These are phyloP conservation scores for Palythoa grandiflora DNA, from an alignment of 92 coral and sea anemone genomes.

Conservation along the genomic window DNA sequence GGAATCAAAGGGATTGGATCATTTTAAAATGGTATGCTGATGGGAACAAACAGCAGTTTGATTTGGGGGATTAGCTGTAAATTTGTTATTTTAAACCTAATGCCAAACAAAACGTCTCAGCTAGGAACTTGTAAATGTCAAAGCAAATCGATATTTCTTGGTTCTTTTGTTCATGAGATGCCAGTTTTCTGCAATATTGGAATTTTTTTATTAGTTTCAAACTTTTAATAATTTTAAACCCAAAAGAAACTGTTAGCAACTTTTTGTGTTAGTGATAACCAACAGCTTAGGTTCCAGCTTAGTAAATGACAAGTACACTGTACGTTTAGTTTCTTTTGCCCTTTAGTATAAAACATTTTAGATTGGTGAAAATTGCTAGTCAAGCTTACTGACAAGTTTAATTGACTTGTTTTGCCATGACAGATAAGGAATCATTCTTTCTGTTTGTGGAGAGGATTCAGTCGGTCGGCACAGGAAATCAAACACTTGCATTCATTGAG, in stretches of 20 bases:
- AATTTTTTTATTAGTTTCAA: no score
- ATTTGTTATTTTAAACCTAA: not conserved
- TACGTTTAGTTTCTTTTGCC: not conserved
- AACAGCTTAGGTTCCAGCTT: not conserved
- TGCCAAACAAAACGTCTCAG: not conserved
- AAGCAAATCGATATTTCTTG: not conserved
- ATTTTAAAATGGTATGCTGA: constrained; percentile 44
- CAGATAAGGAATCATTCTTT: constrained; percentile 54
- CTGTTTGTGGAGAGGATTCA: constrained; percentile 55
- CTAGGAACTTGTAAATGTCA: not conserved
- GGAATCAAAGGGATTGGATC: constrained; percentile 41
- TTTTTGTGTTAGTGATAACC: no score
- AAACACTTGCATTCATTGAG: constrained; percentile 52
- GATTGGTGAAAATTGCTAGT: not conserved
- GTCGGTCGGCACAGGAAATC: constrained; percentile 45
- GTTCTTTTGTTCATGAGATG: no score
- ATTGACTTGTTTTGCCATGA: constrained; percentile 48
- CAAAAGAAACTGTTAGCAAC: no score
- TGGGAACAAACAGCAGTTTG: constrained; percentile 29
- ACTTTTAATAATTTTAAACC: no score
- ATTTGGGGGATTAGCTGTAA: not conserved
- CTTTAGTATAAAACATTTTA: not conserved
- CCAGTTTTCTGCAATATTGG: no score
- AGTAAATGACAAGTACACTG: not conserved
- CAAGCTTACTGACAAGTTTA: constrained; percentile 39